A percentile compares a stretch with the other conserved stretches of the same genome.
These are phyloP conservation scores for Lytechinus pictus DNA, from an alignment of 35 echinoderm and acorn worm species.

Conservation along the genomic window DNA sequence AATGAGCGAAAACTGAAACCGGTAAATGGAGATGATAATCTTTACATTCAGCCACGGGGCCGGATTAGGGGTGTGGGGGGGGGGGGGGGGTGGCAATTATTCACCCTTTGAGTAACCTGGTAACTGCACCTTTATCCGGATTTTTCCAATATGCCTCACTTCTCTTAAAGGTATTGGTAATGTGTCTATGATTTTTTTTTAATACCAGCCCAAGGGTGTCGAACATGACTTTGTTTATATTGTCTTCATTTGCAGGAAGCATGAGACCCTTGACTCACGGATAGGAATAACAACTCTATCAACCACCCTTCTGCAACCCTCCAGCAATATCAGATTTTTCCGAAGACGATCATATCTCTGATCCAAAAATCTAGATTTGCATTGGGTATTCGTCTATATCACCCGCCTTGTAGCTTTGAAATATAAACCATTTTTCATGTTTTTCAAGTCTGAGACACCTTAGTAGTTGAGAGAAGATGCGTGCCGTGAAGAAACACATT, in stretches of 20 bases:
- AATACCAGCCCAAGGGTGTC: background rate
- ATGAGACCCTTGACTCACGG: background rate
- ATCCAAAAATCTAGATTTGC: slow-evolving; percentile 5
- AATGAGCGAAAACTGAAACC: too few species aligned
- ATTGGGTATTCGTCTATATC: background rate
- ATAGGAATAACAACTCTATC: background rate
- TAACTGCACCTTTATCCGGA: too few species aligned
- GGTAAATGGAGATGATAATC: too few species aligned
- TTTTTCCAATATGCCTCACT: too few species aligned
- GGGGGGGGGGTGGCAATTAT: too few species aligned
- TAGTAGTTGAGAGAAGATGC: too few species aligned
- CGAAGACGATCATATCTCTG: slow-evolving; percentile 2
- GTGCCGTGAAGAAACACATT: too few species aligned
- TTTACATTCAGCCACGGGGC: too few species aligned
- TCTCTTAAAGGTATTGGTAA: too few species aligned
- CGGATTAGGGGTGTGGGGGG: too few species aligned
- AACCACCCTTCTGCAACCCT: background rate
- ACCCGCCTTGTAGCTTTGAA: background rate
- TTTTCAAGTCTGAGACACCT: too few species aligned
- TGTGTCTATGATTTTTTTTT: background rate
- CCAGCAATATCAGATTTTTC: background rate
- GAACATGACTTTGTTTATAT: background rate
- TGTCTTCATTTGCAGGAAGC: background rate
- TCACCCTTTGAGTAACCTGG: too few species aligned
- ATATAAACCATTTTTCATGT: background rate